Percentiles rank a stretch among this genome's conserved stretches.
Evolutionary conservation across 2,888 invertebrate species (phyloP).

Genomic region (Amphipoea oculea): DNA sequence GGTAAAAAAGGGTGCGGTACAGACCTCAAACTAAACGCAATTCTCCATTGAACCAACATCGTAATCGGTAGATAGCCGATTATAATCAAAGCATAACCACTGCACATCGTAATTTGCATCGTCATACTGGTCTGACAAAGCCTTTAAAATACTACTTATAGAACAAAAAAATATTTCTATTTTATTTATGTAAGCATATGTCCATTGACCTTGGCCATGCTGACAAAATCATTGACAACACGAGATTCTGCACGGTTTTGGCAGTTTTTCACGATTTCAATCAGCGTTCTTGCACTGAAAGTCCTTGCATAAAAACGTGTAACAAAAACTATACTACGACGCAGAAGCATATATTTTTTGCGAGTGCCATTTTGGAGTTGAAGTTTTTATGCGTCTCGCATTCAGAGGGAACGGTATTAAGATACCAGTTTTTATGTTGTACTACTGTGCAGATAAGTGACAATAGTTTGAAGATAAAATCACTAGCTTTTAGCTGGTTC

Average conservation of each 20-base stretch:
- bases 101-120: not conserved
- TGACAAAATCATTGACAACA: constrained; percentile 8
- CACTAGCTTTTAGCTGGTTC: not conserved
- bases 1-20: too few species aligned
- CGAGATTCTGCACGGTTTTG: not conserved
- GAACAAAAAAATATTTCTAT: not conserved
- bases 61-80: not conserved
- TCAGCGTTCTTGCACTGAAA: constrained; percentile 10
- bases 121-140: not conserved
- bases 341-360: constrained; percentile 51
- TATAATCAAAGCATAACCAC: not conserved
- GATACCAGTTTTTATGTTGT: constrained; percentile 10
- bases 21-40: too few species aligned
- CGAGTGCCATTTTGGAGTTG: not conserved
- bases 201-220: constrained; percentile 17
- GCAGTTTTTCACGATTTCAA: constrained; percentile 17
- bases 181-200: constrained; percentile 1
- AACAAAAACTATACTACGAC: constrained; percentile 34
- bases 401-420: constrained; percentile 8
- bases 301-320: constrained; percentile 8
- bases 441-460: constrained; percentile 9
- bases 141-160: not conserved
- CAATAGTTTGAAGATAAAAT: not conserved
- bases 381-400: constrained; percentile 46
- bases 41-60: too few species aligned